These are phyloP conservation scores for Catocala nupta DNA, from an alignment of 2,888 invertebrate genomes.

Conservation along the genomic window DNA sequence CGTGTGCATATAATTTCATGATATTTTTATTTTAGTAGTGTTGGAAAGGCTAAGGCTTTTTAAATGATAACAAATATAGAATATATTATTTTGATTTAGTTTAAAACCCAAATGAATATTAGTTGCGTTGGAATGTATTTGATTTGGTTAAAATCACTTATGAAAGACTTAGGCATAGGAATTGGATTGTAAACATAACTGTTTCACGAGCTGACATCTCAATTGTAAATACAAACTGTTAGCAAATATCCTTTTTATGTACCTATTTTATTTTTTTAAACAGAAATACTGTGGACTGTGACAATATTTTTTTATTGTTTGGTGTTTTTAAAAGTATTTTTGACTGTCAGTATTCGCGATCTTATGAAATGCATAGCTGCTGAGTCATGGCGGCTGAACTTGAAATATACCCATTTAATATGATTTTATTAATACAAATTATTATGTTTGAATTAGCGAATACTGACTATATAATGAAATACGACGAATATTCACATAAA, in stretches of 20 bases:
- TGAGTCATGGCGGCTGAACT: conserved; percentile 4
- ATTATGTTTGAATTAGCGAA: background rate
- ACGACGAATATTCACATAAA: too few species aligned
- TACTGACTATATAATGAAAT: background rate
- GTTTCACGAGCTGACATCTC: conserved; percentile 34
- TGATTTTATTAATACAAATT: background rate
- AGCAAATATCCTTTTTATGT: conserved; percentile 29
- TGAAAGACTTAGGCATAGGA: background rate
- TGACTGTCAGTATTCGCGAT: background rate
- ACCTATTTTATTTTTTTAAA: conserved; percentile 10
- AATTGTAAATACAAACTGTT: conserved; percentile 34
- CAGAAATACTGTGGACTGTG: conserved; percentile 14
- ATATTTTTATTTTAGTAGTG: too few species aligned
- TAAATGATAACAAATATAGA: too few species aligned
- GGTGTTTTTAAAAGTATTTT: conserved; percentile 5
- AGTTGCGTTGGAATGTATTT: too few species aligned
- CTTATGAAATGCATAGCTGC: background rate
- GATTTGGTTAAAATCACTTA: background rate
- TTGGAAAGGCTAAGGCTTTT: too few species aligned
- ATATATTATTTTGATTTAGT: too few species aligned
- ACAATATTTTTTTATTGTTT: conserved; percentile 20
- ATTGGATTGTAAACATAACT: background rate
- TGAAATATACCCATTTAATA: background rate
- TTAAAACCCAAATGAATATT: too few species aligned
- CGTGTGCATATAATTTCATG: too few species aligned